Base-by-base conservation (phyloP, 2,113 vertebrate species). In the Thomomys bottae region DNA sequence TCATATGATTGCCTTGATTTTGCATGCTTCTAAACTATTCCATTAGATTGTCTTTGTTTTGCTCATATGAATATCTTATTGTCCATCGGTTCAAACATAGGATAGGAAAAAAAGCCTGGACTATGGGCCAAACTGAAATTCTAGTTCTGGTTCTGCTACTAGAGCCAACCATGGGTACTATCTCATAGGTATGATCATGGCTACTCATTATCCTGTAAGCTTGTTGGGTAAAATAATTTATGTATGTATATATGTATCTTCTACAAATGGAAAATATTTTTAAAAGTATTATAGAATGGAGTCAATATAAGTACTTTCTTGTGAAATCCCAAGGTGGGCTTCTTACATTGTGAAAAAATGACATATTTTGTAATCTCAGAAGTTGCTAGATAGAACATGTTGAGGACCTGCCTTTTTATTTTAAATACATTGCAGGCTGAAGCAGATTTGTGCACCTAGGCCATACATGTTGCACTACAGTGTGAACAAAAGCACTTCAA, bases 401-500 rank as follows among this genome's bases (percentile, higher is more conserved):
- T 5, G 36, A 78, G 3, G 30, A 8, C 15, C 57, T 42, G 42
- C 2, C 30, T 54, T 63, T 72, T 11, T 6, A 30, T 28, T 0
- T 30, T 70, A 24, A 75, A 77, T 38, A 64, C 15, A 5, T 10
- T n/a, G 8, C 5, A 17, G 75, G 66, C 0, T 8, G 38, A 45
- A 63, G 18, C 21, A 68, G 45, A 72, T 11, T 24, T 40, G 4
- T 36, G 2, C 15, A 6, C 24, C 68, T 26, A 17, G 26, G 45
- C 1, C 0, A 23, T 21, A 8, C 2, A 32, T n/a, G 38, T 66
- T 30, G 26, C 10, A 28, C 12, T 32, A 40, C 15, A 6, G 1
- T 4, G 0, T n/a, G 10, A 20, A 3, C 24, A 15, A 6, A 24
- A 28, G 28, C 2, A 2, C 38, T 9, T 15, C 11, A 5, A 5